Evolutionary conservation across 30 jellyfish, hydroid and myxozoan genomes (phyloP).

Genomic region (Morbakka virulenta): DNA sequence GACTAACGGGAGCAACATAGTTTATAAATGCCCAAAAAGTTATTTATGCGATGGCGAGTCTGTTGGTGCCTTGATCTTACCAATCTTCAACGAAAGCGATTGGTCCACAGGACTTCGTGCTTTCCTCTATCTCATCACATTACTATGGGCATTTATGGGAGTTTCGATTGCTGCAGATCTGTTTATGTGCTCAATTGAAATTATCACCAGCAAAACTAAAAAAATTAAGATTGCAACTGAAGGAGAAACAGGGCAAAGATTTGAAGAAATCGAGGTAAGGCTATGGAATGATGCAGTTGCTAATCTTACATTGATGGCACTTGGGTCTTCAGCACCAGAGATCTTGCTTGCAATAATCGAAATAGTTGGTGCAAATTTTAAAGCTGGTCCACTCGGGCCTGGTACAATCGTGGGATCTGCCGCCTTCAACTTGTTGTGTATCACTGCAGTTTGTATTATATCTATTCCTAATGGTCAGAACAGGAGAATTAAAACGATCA

Average conservation of each 20-base stretch:
- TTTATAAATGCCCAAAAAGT: no score
- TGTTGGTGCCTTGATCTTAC: conserved; percentile 71
- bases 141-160: conserved; percentile 97
- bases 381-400: conserved; percentile 98
- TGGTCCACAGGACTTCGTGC: conserved; percentile 77
- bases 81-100: conserved; percentile 77
- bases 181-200: conserved; percentile 97
- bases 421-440: conserved; percentile 83
- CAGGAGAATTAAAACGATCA: conserved; percentile 61
- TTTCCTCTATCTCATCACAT: conserved; percentile 59
- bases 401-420: conserved; percentile 99
- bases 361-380: conserved; percentile 78
- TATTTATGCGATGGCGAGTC: conserved; percentile 15
- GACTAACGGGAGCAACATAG: no score
- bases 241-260: conserved; percentile 67
- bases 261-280: conserved; percentile 92
- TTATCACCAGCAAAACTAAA: conserved; percentile 92
- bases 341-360: conserved; percentile 91
- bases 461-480: conserved; percentile 60
- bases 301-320: conserved; percentile 92
- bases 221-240: conserved; percentile 71
- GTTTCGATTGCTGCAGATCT: conserved; percentile 97
- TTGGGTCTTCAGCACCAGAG: conserved; percentile 98
- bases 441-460: conserved; percentile 88
- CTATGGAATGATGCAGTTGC: conserved; percentile 99